Conservation (phyloP, 2,113 vertebrate genomes). For the Heterochromis multidens region DNA sequence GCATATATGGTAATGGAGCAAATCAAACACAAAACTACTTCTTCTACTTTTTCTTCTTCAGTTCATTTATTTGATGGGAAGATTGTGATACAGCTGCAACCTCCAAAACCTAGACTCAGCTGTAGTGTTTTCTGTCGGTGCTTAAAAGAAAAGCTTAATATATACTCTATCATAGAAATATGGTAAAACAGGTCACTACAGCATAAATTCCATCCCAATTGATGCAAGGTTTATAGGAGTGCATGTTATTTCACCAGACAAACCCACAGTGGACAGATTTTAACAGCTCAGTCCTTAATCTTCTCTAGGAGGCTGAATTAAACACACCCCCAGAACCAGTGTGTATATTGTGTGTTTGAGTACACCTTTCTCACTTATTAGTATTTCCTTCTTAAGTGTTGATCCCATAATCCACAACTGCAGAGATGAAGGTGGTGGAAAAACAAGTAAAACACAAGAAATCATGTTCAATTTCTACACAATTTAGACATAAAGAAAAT, state of each 20-base stretch:
- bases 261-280: constrained; percentile 6
- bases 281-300: constrained; percentile 25
- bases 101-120: not conserved
- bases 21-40: not conserved
- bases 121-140: not conserved
- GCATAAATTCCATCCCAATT: not conserved
- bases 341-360: not conserved
- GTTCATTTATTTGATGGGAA: not conserved
- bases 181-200: not conserved
- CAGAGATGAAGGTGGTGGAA: not conserved
- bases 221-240: constrained; percentile 7
- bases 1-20: not conserved
- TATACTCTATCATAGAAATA: not conserved
- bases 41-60: not conserved
- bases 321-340: not conserved
- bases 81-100: not conserved
- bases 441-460: not conserved
- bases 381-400: not conserved
- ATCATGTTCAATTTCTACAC: not conserved
- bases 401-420: constrained; percentile 19
- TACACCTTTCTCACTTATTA: not conserved
- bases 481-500: not conserved
- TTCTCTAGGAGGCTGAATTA: constrained; percentile 19
- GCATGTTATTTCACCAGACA: constrained; percentile 11
- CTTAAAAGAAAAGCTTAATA: not conserved